Evolutionary conservation across 2,888 invertebrate species (phyloP), one percentile per base, ranked within the genome.

Genomic region (Lymantria dispar): DNA sequence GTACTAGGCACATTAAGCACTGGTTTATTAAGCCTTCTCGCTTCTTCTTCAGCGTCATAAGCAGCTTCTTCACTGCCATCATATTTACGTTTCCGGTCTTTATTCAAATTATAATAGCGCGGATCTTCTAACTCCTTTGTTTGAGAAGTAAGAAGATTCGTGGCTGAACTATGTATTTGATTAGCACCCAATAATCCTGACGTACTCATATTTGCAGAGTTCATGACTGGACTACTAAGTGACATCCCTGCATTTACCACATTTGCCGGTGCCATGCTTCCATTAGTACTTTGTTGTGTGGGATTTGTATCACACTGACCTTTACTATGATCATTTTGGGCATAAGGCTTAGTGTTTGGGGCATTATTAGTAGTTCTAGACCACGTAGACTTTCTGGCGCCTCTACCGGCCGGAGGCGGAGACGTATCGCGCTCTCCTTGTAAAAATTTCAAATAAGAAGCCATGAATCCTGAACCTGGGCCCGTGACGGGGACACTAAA

Each of bases 391-490:
- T 95, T 95, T 68, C 95, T 92, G 58, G 94, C 93, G 60, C 93
- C 93, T 61, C 94, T 91, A 70, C 93, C 91, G 64, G 94, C 92
- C 55, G 96, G 95, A 48, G 96, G 96, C 15, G 96, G 96, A 59
- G 96, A 96, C 43, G 95, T 94, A 66, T 96, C 96, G 42, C 96
- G 92, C 79, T 96, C 96, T 62, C 96, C 96, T 87, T 95, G 95
- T 63, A 96, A 87, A 84, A 97, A 97, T 85, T 96, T 96, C 64
- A 96, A 92, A 85, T 96, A 97, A 85, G 96, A 96, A 78, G 95
- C 96, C 96, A 96, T 96, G 83, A 97, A 97, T 58, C 96, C 96
- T 47, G 95, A 93, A 68, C 94, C 94, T 55, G 94, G 93, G 69
- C 93, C 92, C 68, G 91, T 90, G 58, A 92, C 87, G 57, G 92